A percentile compares a stretch with the other conserved stretches of the same genome.
These are phyloP conservation scores for Ophioninae sp. DNA, from an alignment of 2,888 invertebrate species.

Conservation along the genomic window DNA sequence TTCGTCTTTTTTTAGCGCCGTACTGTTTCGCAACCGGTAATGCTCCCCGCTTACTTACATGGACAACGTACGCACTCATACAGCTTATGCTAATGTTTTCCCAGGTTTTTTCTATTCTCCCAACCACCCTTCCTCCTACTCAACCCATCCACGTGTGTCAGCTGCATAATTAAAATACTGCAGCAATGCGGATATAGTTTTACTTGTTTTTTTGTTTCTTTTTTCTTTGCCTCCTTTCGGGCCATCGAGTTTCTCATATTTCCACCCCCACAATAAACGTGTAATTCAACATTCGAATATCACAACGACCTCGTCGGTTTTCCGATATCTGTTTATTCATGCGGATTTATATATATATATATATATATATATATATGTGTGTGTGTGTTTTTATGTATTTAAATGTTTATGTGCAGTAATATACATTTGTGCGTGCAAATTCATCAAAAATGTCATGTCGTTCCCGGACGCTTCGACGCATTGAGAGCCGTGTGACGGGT, in stretches of 20 bases:
- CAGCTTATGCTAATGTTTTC: constrained; percentile 73
- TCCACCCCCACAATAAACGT: neutral
- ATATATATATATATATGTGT: no score
- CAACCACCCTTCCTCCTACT: neutral
- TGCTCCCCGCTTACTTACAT: constrained; percentile 2
- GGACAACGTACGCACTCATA: constrained; percentile 25
- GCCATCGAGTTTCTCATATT: constrained; percentile 3
- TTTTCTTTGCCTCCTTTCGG: neutral
- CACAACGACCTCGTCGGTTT: neutral
- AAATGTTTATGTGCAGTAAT: neutral
- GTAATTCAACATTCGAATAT: constrained; percentile 3
- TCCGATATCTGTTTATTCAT: constrained; percentile 16
- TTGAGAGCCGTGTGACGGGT: constrained; percentile 8
- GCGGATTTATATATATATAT: neutral
- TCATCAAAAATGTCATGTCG: constrained; percentile 12
- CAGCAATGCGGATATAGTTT: neutral
- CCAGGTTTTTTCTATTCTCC: constrained; percentile 66
- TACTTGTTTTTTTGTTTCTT: neutral
- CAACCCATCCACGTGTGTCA: constrained; percentile 13
- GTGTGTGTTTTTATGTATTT: constrained; percentile 13
- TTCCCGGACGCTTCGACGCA: neutral
- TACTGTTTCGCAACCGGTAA: neutral
- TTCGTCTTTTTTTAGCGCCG: constrained; percentile 16
- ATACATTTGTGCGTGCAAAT: constrained; percentile 1
- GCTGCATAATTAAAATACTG: constrained; percentile 28